Percentiles rank a stretch among this genome's conserved stretches.
Conservation (phyloP, 2,888 invertebrate species). For the Acrobasis repandana region DNA sequence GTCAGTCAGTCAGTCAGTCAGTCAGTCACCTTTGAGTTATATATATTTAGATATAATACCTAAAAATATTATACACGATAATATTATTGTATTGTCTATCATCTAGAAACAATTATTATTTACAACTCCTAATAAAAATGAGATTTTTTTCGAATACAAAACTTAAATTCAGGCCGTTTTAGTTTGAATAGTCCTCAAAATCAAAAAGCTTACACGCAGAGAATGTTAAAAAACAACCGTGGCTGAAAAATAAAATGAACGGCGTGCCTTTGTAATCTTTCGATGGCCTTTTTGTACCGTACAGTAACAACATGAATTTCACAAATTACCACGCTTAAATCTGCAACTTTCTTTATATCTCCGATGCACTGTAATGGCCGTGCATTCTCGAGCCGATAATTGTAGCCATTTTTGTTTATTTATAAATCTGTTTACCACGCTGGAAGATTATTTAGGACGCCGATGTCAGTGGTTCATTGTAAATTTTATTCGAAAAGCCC, state of each 20-base stretch:
- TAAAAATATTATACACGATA: too few relatives aligned
- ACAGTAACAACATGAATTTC: constrained; percentile 13
- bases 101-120: too few relatives aligned
- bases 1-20: too few relatives aligned
- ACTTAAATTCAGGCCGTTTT: too few relatives aligned
- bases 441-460: neutral
- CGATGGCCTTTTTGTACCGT: constrained; percentile 7
- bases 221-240: neutral
- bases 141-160: too few relatives aligned
- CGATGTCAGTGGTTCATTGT: neutral
- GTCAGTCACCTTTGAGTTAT: too few relatives aligned
- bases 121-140: too few relatives aligned
- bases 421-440: constrained; percentile 1
- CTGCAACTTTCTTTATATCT: constrained; percentile 16
- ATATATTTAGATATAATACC: too few relatives aligned
- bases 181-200: too few relatives aligned
- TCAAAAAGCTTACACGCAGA: too few relatives aligned
- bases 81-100: too few relatives aligned
- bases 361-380: constrained; percentile 10
- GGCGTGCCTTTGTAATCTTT: constrained; percentile 9
- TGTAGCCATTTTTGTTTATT: constrained; percentile 14
- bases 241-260: neutral
- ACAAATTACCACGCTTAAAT: constrained; percentile 17
- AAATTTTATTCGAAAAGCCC: neutral
- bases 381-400: constrained; percentile 10